Conservation (phyloP, 2,888 invertebrate species). For the Catocala nupta region DNA sequence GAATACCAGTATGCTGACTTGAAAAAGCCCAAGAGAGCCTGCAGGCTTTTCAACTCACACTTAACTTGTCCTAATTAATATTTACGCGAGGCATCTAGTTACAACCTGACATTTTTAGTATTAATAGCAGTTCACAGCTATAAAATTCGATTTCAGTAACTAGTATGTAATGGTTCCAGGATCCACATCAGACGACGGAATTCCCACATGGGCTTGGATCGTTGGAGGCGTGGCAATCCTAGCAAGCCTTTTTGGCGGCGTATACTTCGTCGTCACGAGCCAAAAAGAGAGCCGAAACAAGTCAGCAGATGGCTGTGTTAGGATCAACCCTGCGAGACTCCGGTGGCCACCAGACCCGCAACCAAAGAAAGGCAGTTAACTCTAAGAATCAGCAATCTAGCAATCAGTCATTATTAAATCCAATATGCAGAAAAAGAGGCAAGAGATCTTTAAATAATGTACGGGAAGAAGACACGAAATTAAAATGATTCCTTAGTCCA, state of each 20-base stretch:
- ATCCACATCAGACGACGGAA: neutral
- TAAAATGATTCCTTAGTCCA: no score
- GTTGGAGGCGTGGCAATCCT: neutral
- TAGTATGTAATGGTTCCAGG: no score
- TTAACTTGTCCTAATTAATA: neutral
- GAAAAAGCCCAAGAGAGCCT: neutral
- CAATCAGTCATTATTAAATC: neutral
- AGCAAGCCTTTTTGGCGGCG: neutral
- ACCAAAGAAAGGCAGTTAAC: no score
- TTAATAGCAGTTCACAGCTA: no score
- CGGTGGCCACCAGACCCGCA: neutral
- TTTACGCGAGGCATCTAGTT: no score
- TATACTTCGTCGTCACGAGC: neutral
- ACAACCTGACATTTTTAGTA: no score
- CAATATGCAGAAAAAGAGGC: no score
- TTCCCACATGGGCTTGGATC: neutral
- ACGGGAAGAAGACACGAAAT: no score
- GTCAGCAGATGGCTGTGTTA: neutral
- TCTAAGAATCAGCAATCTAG: no score
- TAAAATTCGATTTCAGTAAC: no score
- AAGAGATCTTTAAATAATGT: no score
- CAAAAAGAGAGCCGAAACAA: neutral
- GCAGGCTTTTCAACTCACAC: neutral
- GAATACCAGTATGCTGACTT: no score
- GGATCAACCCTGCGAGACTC: neutral